Conservation (phyloP, 2,888 invertebrate genomes). For the Eupithecia dodoneata region DNA sequence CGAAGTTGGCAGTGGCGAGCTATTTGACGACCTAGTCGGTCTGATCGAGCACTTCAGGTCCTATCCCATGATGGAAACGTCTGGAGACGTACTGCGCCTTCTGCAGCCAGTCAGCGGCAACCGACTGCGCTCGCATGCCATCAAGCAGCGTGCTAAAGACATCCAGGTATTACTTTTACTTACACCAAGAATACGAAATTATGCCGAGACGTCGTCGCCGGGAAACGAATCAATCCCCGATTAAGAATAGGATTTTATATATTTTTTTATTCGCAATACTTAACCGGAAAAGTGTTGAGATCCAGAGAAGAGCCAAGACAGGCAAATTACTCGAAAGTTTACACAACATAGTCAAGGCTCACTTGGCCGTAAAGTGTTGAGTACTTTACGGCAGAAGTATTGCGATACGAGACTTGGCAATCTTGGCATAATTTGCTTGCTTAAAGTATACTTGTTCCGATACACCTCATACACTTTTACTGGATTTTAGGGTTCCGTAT, state of each 20-base stretch:
- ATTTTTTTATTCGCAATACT: too few species aligned
- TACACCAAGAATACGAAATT: background rate
- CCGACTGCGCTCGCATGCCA: constrained; percentile 84
- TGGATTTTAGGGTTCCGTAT: too few species aligned
- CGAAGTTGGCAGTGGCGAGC: constrained; percentile 98
- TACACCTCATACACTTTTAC: too few species aligned
- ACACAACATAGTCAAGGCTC: too few species aligned
- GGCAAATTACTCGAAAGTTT: too few species aligned
- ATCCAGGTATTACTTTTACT: constrained; percentile 52
- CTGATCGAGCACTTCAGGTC: constrained; percentile 97
- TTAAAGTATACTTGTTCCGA: background rate
- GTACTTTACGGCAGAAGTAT: too few species aligned
- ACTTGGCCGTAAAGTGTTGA: too few species aligned
- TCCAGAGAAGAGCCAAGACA: too few species aligned
- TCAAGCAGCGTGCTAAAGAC: constrained; percentile 63
- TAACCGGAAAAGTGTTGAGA: too few species aligned
- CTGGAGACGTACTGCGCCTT: constrained; percentile 96
- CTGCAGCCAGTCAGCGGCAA: constrained; percentile 98
- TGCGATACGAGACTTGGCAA: background rate
- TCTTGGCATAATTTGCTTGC: background rate
- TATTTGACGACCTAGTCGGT: constrained; percentile 95
- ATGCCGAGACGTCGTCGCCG: background rate
- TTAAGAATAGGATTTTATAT: too few species aligned
- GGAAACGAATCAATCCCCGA: too few species aligned
- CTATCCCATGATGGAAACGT: constrained; percentile 98